Evolutionary conservation across 2,797 vertebrate species (phyloP).

Genomic region (Naso thynnoides): DNA sequence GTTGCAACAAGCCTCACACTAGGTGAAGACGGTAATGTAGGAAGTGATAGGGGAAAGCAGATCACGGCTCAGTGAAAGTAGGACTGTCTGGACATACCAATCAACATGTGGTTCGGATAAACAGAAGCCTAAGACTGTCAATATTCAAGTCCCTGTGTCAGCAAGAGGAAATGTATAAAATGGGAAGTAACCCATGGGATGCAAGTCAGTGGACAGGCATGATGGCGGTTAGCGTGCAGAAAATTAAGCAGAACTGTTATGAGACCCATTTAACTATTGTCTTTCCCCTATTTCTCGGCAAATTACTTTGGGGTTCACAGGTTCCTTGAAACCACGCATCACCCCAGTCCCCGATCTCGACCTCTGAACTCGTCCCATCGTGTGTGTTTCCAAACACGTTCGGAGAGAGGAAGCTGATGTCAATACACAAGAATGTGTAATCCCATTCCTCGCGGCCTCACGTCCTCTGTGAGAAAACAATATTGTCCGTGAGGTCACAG

Average conservation of each 20-base stretch:
- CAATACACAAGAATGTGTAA: conserved; percentile 84
- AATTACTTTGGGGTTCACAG: conserved; percentile 35
- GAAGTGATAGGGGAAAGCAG: not conserved
- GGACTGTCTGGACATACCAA: not conserved
- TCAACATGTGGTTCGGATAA: not conserved
- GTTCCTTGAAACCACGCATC: conserved; percentile 40
- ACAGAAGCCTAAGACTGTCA: not conserved
- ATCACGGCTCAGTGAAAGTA: not conserved
- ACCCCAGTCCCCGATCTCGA: conserved; percentile 49
- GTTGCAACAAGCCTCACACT: conserved; percentile 3
- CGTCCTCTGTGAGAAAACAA: conserved; percentile 81
- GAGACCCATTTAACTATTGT: conserved; percentile 4
- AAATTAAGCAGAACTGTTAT: conserved; percentile 19
- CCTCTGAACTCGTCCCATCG: conserved; percentile 74
- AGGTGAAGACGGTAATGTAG: conserved; percentile 6
- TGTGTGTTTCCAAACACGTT: conserved; percentile 74
- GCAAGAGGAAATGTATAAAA: conserved; percentile 7
- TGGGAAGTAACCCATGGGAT: not conserved
- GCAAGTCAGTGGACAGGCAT: conserved; percentile 1
- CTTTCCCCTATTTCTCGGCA: conserved; percentile 20
- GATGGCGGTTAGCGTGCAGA: not conserved
- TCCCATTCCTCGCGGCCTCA: conserved; percentile 79
- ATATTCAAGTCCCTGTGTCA: not conserved
- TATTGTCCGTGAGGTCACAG: conserved; percentile 81
- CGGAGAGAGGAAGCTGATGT: conserved; percentile 81